Evolutionary conservation across 37 sponge, comb jelly and placozoan genomes (phyloP).

Genomic region (Haliclona indistincta): DNA sequence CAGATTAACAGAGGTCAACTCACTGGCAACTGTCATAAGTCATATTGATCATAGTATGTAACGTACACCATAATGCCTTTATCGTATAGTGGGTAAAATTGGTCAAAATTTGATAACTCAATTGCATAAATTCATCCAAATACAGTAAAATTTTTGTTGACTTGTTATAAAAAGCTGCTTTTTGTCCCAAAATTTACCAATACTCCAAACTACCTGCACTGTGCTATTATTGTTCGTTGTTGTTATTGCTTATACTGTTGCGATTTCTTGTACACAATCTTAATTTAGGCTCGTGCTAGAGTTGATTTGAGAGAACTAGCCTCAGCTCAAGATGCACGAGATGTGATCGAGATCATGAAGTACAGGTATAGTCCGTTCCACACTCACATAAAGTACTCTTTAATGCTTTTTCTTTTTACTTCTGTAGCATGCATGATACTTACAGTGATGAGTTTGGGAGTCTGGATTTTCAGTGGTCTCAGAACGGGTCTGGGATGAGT

Average conservation of each 20-base stretch:
- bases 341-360: constrained; percentile 95
- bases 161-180: too few species aligned
- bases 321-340: constrained; percentile 80
- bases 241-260: too few species aligned
- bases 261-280: too few species aligned
- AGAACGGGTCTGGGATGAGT: constrained; percentile 90
- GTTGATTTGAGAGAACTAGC: constrained; percentile 82
- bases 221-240: too few species aligned
- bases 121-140: not conserved
- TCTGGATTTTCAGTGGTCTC: constrained; percentile 82
- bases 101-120: not conserved
- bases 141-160: not conserved
- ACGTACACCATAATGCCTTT: too few species aligned
- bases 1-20: constrained; percentile 83
- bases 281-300: constrained; percentile 76
- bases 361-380: constrained; percentile 37
- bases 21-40: too few species aligned
- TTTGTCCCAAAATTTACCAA: too few species aligned
- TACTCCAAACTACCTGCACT: too few species aligned
- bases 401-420: not conserved
- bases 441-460: constrained; percentile 86
- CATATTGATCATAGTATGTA: too few species aligned
- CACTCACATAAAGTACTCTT: too few species aligned
- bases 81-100: too few species aligned
- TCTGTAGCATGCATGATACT: constrained; percentile 74